Evolutionary conservation across 1,140 invertebrate genomes (phyloP).

Genomic region (Chymomyza costata): DNA sequence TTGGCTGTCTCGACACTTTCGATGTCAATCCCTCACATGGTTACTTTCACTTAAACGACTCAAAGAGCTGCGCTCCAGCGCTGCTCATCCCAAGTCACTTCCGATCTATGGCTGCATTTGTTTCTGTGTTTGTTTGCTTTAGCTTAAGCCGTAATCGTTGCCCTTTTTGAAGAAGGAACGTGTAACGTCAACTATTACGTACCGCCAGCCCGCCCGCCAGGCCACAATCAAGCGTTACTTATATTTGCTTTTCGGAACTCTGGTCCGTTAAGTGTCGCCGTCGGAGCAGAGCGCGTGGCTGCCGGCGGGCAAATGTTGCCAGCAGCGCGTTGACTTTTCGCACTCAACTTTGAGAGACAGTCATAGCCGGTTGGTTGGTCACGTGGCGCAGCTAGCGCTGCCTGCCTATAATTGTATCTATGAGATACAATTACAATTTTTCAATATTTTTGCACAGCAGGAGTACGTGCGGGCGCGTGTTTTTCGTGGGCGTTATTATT

Average conservation of each 20-base stretch:
- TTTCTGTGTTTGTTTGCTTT: constrained; percentile 56
- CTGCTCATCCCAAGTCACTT: constrained; percentile 43
- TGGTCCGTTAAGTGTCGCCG: constrained; percentile 61
- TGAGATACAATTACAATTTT: constrained; percentile 73
- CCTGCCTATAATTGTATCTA: constrained; percentile 64
- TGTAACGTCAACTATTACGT: constrained; percentile 18
- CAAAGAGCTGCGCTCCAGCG: constrained; percentile 42
- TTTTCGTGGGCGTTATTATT: constrained; percentile 69
- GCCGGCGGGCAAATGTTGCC: constrained; percentile 26
- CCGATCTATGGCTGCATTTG: constrained; percentile 21
- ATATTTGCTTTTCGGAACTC: constrained; percentile 70
- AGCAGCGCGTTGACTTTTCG: constrained; percentile 56
- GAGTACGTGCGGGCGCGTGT: constrained; percentile 18
- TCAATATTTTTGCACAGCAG: constrained; percentile 69
- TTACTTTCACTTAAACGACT: too few species aligned
- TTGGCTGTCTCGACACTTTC: too few species aligned
- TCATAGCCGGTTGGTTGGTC: constrained; percentile 27
- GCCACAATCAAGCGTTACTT: constrained; percentile 62
- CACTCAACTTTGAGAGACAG: constrained; percentile 34
- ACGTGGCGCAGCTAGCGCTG: constrained; percentile 42
- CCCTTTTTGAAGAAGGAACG: too few species aligned
- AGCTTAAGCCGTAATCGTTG: constrained; percentile 31
- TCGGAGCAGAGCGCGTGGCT: constrained; percentile 21
- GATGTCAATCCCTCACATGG: too few species aligned
- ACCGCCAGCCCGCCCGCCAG: constrained; percentile 23